Evolutionary conservation across 2,113 vertebrate species (phyloP).

Genomic region (Lophura nycthemera): DNA sequence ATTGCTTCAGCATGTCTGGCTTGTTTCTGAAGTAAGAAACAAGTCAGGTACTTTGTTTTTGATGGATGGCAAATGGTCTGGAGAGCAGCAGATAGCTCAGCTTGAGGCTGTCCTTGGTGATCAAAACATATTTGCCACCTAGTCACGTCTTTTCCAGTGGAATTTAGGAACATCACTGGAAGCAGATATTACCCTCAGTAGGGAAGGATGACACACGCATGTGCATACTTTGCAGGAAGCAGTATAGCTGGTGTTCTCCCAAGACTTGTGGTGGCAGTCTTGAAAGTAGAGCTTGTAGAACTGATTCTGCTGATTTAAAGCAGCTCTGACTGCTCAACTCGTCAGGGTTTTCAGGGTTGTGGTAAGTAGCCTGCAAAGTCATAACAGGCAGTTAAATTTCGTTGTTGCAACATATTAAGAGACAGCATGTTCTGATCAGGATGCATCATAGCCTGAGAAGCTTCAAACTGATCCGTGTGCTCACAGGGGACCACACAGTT

Average conservation of each 20-base stretch:
- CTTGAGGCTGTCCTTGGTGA: neutral
- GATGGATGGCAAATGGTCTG: neutral
- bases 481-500: neutral
- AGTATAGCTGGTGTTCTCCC: neutral
- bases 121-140: neutral
- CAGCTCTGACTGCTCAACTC: neutral
- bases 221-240: neutral
- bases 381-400: neutral
- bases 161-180: neutral
- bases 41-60: neutral
- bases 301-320: neutral
- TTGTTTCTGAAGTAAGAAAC: neutral
- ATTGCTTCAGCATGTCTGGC: neutral
- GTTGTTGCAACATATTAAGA: neutral
- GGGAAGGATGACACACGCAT: neutral
- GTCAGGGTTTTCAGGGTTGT: neutral
- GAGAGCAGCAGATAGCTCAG: neutral
- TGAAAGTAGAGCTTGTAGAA: neutral
- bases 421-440: neutral
- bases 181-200: neutral
- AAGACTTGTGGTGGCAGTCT: neutral
- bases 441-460: fast-evolving
- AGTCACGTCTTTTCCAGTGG: neutral
- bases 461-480: neutral
- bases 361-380: neutral